These are phyloP conservation scores for Ligdia adustata DNA, from an alignment of 2,888 invertebrate genomes.

Conservation along the genomic window DNA sequence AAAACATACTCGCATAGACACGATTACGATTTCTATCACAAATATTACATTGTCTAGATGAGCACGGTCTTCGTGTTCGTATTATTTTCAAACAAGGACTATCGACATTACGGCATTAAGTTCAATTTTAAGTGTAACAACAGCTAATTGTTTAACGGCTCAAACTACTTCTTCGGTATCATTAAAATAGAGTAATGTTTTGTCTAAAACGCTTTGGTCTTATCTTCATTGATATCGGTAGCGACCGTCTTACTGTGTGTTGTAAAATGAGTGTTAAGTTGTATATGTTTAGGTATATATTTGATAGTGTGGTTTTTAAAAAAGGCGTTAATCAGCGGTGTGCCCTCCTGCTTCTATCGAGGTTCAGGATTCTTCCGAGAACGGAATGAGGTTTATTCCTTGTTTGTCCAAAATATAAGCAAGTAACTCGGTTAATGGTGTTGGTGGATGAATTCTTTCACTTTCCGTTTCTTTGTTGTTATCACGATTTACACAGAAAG, in stretches of 20 bases:
- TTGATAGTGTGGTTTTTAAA: slow-evolving; percentile 40
- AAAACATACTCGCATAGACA: slow-evolving; percentile 72
- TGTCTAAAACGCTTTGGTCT: slow-evolving; percentile 44
- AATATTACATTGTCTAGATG: slow-evolving; percentile 70
- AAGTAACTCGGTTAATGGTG: slow-evolving; percentile 62
- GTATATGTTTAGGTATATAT: slow-evolving; percentile 43
- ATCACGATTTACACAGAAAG: too few species aligned
- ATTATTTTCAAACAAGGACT: slow-evolving; percentile 30
- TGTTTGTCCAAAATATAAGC: slow-evolving; percentile 73
- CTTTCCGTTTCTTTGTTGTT: slow-evolving; percentile 69
- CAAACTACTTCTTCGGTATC: slow-evolving; percentile 45
- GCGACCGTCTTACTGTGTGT: slow-evolving; percentile 29
- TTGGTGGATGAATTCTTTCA: slow-evolving; percentile 63
- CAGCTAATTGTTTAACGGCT: slow-evolving; percentile 39
- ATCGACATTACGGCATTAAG: slow-evolving; percentile 23
- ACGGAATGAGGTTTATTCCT: slow-evolving; percentile 52
- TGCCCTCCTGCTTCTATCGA: slow-evolving; percentile 65
- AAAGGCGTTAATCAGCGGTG: slow-evolving; percentile 73
- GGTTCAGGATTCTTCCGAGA: slow-evolving; percentile 69
- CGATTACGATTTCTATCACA: slow-evolving; percentile 81
- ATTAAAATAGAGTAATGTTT: slow-evolving; percentile 50
- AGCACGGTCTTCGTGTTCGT: slow-evolving; percentile 23
- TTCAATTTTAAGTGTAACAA: slow-evolving; percentile 44
- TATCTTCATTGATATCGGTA: slow-evolving; percentile 60
- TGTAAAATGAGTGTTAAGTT: slow-evolving; percentile 43